Evolutionary conservation across 2,113 vertebrate species (phyloP).

Genomic region (Hypanus sabinus): DNA sequence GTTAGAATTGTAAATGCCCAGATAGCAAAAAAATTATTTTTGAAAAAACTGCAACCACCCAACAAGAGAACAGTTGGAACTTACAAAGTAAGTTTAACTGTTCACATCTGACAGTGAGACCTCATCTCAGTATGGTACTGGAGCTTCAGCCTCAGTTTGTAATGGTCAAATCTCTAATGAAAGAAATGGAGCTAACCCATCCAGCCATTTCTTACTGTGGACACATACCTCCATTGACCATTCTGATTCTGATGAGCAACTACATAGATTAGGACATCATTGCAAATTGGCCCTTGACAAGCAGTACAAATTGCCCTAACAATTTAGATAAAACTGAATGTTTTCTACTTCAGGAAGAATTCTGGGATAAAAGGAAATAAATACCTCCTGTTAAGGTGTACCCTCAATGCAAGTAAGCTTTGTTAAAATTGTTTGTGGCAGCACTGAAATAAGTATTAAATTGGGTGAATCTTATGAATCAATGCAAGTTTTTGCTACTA

Average conservation of each 20-base stretch:
- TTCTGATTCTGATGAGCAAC: not conserved
- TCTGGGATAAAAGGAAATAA: not conserved
- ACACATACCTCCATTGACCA: no score
- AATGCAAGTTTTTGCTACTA: not conserved
- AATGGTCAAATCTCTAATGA: no score
- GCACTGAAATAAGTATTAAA: not conserved
- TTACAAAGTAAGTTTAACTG: no score
- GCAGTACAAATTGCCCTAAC: not conserved
- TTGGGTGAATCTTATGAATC: not conserved
- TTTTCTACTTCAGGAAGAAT: not conserved
- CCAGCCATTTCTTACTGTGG: no score
- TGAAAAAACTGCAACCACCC: no score
- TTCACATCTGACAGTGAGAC: no score
- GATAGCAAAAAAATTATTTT: no score
- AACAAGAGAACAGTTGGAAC: no score
- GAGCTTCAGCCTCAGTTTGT: no score
- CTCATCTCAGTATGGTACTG: no score
- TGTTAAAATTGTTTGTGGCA: not conserved
- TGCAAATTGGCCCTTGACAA: not conserved
- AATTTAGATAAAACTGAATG: not conserved
- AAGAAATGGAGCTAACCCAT: no score
- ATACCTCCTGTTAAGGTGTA: not conserved
- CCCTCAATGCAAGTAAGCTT: not conserved
- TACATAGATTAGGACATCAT: not conserved
- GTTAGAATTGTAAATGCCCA: no score